Conservation (phyloP, 1,140 invertebrate species). For the Galendromus occidentalis region DNA sequence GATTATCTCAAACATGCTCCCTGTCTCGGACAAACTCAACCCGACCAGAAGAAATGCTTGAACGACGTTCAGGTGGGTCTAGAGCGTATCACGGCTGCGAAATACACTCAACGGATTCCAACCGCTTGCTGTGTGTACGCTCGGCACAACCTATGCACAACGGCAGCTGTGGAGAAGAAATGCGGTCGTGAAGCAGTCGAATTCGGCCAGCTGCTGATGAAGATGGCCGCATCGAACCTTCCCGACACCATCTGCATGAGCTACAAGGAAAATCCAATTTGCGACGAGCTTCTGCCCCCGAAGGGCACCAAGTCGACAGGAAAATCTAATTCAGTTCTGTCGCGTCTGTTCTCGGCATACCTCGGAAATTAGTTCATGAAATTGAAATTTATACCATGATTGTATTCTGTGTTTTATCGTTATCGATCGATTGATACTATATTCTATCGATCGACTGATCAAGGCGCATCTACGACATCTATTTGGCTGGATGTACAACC, state of each 20-base stretch:
- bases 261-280: constrained; percentile 13
- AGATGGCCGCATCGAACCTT: constrained; percentile 20
- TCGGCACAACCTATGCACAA: constrained; percentile 18
- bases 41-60: constrained; percentile 20
- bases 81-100: constrained; percentile 19
- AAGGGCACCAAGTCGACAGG: constrained; percentile 16
- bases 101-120: constrained; percentile 22
- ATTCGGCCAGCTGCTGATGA: constrained; percentile 17
- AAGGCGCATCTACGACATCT: no score
- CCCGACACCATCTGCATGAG: constrained; percentile 21
- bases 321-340: constrained; percentile 18
- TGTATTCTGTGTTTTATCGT: no score
- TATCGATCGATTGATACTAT: no score
- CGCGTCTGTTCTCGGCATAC: constrained; percentile 19
- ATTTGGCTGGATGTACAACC: no score
- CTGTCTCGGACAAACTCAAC: constrained; percentile 20
- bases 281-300: constrained; percentile 15
- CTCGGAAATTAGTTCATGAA: constrained; percentile 18
- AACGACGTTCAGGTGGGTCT: constrained; percentile 22
- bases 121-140: constrained; percentile 21
- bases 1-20: constrained; percentile 22
- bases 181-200: constrained; percentile 21
- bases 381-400: no score
- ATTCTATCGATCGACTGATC: no score
- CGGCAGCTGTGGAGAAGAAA: constrained; percentile 20